Conservation (phyloP, 2,888 invertebrate species). For the Rhagium mordax region DNA sequence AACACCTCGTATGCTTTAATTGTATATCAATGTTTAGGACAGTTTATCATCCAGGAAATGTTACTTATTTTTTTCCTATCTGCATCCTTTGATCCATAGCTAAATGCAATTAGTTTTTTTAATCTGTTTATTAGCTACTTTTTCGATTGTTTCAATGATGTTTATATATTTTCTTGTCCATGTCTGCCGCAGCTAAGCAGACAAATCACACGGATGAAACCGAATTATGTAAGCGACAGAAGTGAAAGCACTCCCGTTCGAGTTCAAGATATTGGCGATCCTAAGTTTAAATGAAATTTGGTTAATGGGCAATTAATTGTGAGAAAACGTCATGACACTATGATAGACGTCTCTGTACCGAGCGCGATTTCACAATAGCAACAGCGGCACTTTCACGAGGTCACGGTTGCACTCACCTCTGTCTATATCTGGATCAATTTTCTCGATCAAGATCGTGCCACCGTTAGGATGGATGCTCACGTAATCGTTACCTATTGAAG, state of each 20-base stretch:
- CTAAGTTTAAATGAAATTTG: background rate
- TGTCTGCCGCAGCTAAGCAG: too few relatives aligned
- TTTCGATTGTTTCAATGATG: too few relatives aligned
- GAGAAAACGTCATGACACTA: background rate
- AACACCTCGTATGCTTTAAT: too few relatives aligned
- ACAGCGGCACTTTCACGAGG: conserved; percentile 23
- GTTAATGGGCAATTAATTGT: background rate
- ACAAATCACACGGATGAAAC: too few relatives aligned
- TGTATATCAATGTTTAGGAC: too few relatives aligned
- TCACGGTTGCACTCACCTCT: conserved; percentile 40
- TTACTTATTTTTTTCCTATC: too few relatives aligned
- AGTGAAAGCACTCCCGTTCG: background rate
- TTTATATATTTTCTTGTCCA: too few relatives aligned
- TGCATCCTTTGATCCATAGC: too few relatives aligned
- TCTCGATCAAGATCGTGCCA: conserved; percentile 39
- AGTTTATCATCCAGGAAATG: too few relatives aligned
- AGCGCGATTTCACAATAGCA: conserved; percentile 19
- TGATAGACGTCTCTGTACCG: background rate
- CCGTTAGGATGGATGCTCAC: conserved; percentile 31
- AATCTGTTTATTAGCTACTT: too few relatives aligned
- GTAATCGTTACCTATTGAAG: background rate
- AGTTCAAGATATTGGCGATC: background rate
- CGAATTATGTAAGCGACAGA: background rate
- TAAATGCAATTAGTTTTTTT: too few relatives aligned
- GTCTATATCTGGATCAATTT: conserved; percentile 37